phyloP scores from a whole-genome alignment of 2,113 vertebrate species.

The Laticauda colubrina region DNA sequence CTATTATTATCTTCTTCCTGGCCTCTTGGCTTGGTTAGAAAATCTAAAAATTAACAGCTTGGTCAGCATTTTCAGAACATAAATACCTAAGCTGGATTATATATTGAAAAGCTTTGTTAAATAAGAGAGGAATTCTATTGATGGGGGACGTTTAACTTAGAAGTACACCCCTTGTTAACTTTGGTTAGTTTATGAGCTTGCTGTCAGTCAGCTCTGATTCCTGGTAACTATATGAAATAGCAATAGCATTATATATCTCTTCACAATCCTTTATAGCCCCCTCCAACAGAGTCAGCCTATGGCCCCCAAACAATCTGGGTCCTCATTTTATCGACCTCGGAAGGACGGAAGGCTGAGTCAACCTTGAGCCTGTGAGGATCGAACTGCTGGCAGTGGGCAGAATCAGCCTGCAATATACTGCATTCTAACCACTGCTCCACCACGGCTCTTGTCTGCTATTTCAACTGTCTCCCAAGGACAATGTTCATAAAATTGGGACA shows the following conservation, averaged over 20 bases:
- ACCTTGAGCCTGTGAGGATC: too few species aligned
- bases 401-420: too few species aligned
- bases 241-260: too few species aligned
- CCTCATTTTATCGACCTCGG: too few species aligned
- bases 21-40: neutral
- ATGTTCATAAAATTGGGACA: neutral
- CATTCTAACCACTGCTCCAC: too few species aligned
- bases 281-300: too few species aligned
- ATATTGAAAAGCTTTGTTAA: neutral
- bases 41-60: constrained; percentile 6
- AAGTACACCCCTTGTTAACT: neutral
- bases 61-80: neutral
- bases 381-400: too few species aligned
- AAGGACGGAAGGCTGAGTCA: too few species aligned
- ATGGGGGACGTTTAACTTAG: neutral
- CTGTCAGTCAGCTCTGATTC: neutral
- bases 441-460: neutral
- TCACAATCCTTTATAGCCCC: too few species aligned
- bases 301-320: too few species aligned
- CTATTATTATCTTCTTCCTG: neutral
- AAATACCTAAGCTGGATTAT: neutral
- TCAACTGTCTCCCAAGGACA: neutral
- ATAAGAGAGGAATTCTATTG: neutral
- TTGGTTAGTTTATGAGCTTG: neutral
- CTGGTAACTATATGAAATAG: neutral